Evolutionary conservation across 2,888 invertebrate species (phyloP).

Genomic region (Thysanoteuthis rhombus): DNA sequence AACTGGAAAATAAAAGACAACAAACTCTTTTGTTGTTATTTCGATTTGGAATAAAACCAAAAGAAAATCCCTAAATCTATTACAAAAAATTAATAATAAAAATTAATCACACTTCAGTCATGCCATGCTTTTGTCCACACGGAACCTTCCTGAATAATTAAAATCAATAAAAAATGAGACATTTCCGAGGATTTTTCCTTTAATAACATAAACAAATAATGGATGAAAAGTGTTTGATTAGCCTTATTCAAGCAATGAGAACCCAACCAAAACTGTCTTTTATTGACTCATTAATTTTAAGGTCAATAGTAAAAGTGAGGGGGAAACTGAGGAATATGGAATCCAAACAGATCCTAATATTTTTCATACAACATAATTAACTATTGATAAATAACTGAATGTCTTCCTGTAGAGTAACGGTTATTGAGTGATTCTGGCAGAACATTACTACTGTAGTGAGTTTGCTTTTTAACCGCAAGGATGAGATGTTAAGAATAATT

Average conservation of each 20-base stretch:
- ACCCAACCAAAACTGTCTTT: background rate
- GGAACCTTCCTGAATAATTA: background rate
- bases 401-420: too few relatives aligned
- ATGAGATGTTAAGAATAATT: too few relatives aligned
- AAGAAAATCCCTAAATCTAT: background rate
- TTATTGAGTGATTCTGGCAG: too few relatives aligned
- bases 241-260: background rate
- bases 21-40: background rate
- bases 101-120: background rate
- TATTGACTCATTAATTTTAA: background rate
- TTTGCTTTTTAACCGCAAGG: too few relatives aligned
- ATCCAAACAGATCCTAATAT: background rate
- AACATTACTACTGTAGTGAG: too few relatives aligned
- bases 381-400: too few relatives aligned
- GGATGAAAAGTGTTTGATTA: background rate
- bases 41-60: background rate
- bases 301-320: background rate
- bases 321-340: background rate
- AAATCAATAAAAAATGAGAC: constrained; percentile 1
- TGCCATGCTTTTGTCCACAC: background rate
- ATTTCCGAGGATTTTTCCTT: too few relatives aligned
- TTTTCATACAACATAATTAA: background rate
- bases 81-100: background rate
- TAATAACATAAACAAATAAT: too few relatives aligned
- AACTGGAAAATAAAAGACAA: background rate